Evolutionary conservation across 2,888 invertebrate species (phyloP), one percentile per base, ranked within the genome.

Genomic region (Hoplodrina blanda): DNA sequence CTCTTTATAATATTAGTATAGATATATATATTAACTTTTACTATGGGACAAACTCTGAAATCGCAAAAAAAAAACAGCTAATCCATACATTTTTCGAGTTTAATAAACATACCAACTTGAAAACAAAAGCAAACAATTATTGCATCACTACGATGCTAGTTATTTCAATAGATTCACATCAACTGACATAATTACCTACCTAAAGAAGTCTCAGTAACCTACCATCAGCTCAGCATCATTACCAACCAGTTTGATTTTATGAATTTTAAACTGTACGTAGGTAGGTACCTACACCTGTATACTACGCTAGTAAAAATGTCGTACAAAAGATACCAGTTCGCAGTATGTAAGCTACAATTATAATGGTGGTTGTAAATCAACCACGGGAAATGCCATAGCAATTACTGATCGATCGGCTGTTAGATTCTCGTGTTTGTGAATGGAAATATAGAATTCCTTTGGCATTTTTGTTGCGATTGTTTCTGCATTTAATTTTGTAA

Each of bases 361-460:
- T 80, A 74, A 52, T 76, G 68, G 68, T 55, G 73, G 75, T 73
- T 76, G 85, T 88, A 88, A 89, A 91, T 89, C 89, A 89, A 88
- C 83, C 70, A 86, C 82, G 88, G 90, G 87, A 89, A 92, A 91
- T 89, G 83, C 88, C 87, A 87, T 79, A 75, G 85, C 88, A 87
- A 91, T 91, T 91, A 90, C 80, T 83, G 80, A 89, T 91, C 89
- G 89, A 90, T 87, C 85, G 81, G 76, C 78, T 84, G 77, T 82
- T 83, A 83, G 72, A 82, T 78, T 82, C 77, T 64, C 75, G 74
- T 83, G 69, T 78, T 74, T 79, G 66, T 79, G 57, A 80, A 69
- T 69, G 57, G 57, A 67, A 78, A 81, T 66, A 66, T 57, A 68
- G 56, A 64, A 57, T 65, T 65, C 54, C 55, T 33, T 72, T 73